phyloP scores from a whole-genome alignment of 2,888 invertebrate genomes.

The Harpagoxenus sublaevis region DNA sequence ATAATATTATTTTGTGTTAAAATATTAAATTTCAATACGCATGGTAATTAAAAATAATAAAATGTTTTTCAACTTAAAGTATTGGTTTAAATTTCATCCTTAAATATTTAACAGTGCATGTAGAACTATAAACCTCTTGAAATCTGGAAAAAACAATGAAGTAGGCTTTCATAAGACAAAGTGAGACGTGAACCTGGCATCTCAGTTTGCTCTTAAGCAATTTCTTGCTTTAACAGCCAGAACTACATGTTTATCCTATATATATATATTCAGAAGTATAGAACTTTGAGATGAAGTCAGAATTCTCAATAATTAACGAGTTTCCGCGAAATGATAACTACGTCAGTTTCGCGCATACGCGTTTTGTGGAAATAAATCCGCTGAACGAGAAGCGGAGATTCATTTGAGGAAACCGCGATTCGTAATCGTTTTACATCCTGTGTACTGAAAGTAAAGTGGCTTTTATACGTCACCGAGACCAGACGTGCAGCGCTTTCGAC shows the following conservation, averaged over 20 bases:
- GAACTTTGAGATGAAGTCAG: background rate
- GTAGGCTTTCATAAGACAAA: background rate
- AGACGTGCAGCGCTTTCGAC: background rate
- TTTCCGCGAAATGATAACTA: background rate
- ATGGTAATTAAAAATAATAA: too few species aligned
- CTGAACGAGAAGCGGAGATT: background rate
- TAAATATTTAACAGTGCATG: too few species aligned
- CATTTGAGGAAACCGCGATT: background rate
- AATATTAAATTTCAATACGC: too few species aligned
- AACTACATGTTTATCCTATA: background rate
- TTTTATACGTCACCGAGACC: background rate
- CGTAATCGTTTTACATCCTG: background rate
- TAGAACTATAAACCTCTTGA: background rate
- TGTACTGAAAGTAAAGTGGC: slow-evolving; percentile 5
- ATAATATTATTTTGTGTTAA: too few species aligned
- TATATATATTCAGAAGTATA: background rate
- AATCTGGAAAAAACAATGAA: background rate
- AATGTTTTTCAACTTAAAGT: too few species aligned
- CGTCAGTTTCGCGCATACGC: background rate
- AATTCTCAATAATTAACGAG: background rate
- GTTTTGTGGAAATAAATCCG: background rate
- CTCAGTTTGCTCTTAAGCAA: background rate
- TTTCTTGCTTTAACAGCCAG: background rate
- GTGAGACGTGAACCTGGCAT: background rate
- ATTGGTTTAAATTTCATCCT: too few species aligned